Evolutionary conservation across 2,113 vertebrate genomes (phyloP).

Genomic region (Indicator maculatus): DNA sequence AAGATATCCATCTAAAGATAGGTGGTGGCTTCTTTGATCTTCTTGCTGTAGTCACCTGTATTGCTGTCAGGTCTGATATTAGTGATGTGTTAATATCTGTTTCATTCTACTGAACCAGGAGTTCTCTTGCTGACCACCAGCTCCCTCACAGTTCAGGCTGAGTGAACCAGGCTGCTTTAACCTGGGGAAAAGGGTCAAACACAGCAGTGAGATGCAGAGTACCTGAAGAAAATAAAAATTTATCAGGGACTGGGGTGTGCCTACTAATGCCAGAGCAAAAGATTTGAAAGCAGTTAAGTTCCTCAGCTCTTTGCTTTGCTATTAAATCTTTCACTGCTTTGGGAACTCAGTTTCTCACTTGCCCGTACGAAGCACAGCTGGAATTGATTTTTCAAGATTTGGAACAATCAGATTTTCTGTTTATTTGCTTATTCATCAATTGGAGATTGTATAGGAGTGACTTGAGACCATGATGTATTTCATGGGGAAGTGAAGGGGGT

Average conservation of each 20-base stretch:
- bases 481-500: not conserved
- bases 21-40: not conserved
- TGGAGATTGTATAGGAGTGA: not conserved
- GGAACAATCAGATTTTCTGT: not conserved
- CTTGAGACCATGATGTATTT: not conserved
- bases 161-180: not conserved
- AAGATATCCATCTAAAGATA: not conserved
- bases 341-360: not conserved
- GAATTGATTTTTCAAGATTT: not conserved
- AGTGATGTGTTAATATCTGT: accelerated
- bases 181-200: not conserved
- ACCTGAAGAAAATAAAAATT: not conserved
- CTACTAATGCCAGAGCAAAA: accelerated
- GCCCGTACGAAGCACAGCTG: accelerated
- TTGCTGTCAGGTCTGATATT: not conserved
- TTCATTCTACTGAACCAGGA: not conserved
- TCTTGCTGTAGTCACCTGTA: not conserved
- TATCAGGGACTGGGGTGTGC: accelerated
- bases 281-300: accelerated
- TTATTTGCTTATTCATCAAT: not conserved
- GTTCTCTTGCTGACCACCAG: not conserved
- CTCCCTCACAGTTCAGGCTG: accelerated
- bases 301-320: not conserved
- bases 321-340: not conserved
- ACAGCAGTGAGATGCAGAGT: accelerated